These are phyloP conservation scores for Geococcyx californianus DNA, from an alignment of 2,113 vertebrate genomes.

Conservation along the genomic window DNA sequence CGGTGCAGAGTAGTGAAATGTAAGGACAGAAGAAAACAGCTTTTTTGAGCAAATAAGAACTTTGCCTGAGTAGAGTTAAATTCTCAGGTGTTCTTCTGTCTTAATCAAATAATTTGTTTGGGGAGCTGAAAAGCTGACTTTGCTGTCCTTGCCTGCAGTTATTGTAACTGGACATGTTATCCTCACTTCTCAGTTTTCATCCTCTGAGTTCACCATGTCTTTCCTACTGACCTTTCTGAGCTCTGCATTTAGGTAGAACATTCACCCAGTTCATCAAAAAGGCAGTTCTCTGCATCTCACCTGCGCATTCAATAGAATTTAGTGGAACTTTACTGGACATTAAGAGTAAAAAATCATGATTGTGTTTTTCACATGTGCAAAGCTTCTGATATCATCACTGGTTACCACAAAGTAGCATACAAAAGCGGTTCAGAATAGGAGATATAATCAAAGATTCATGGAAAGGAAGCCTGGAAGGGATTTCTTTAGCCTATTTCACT, in stretches of 20 bases:
- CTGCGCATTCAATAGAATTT: neutral
- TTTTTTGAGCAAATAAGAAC: neutral
- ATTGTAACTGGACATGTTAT: neutral
- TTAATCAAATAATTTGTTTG: neutral
- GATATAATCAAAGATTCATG: neutral
- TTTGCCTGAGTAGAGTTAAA: neutral
- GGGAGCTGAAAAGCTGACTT: neutral
- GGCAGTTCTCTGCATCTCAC: neutral
- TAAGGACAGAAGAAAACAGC: neutral
- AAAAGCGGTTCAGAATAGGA: neutral
- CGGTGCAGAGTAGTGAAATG: neutral
- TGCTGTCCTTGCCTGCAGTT: neutral
- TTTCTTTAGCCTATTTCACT: neutral
- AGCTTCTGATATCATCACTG: neutral
- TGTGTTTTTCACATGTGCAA: neutral
- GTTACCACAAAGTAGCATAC: neutral
- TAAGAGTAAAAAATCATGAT: neutral
- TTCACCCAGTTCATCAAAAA: neutral
- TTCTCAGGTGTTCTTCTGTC: neutral
- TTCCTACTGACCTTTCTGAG: neutral
- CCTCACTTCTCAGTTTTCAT: conserved; percentile 2
- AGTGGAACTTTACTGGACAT: neutral
- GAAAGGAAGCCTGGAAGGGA: neutral
- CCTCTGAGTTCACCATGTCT: neutral
- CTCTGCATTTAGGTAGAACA: neutral